Base-by-base conservation (phyloP, 2,888 invertebrate species). In the Apoda limacodes region DNA sequence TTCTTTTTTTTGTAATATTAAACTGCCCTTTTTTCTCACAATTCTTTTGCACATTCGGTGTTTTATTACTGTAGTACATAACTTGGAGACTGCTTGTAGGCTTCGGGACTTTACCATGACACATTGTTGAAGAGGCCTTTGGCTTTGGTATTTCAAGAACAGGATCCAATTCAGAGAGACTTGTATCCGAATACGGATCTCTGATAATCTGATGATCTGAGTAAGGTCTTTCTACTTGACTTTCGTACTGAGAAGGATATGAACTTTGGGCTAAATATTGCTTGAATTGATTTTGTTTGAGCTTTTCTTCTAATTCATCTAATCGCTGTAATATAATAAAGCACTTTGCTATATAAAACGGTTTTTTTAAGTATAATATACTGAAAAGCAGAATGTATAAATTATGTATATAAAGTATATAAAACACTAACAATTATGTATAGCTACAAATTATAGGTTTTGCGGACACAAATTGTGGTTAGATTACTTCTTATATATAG, bases 221-320 rank as follows among this genome's bases (percentile, higher is more conserved):
- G 46, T 76, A 80, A 1, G 76, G 75, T 15, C 69, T 53, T 46
- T 74, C 76, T 9, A 64, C 74, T 42, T 59, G 63, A 30, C 48
- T 62, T 39, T 71, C 71, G 24, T 54, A 64, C 31, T 68, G 66
- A 1, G 66, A 55, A 2, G 63, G 39, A 35, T 65, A 64, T 12
- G 52, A 50, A 40, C 45, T 69, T 31, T 72, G 67, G 1, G 61
- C 69, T 21, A 78, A 51, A 38, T 69, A 76, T 42, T 76, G 65
- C 38, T 75, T 76, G 45, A 80, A 80, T 39, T 75, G 65, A 32
- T 48, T 68, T 36, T 76, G 74, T 39, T 74, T 78, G 1, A 74
- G 48, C 63, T 76, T 76, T 50, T 78, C 74, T 42, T 81, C 81
- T 30, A 80, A 42, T 32, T 76, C 76, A 49, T 74, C 70, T 23